A percentile compares a stretch with the other conserved stretches of the same genome.
phyloP scores from a whole-genome alignment of 1,140 invertebrate genomes.

The Mercenaria mercenaria region DNA sequence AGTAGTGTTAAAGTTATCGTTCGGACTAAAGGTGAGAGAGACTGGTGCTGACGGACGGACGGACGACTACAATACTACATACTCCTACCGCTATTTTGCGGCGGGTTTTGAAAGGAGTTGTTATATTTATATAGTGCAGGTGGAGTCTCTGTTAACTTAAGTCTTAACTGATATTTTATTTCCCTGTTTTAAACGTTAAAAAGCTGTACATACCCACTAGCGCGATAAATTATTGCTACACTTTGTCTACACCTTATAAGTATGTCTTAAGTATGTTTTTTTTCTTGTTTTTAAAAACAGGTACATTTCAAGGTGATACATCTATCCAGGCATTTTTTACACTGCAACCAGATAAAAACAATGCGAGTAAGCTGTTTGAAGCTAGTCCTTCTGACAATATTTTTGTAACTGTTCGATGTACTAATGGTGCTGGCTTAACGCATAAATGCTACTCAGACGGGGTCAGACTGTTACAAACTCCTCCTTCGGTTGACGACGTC shows the following conservation, averaged over 20 bases:
- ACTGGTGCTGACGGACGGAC: neutral
- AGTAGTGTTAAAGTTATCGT: neutral
- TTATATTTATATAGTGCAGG: neutral
- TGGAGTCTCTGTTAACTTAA: neutral
- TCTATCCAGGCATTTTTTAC: neutral
- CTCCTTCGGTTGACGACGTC: neutral
- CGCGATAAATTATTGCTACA: too few relatives aligned
- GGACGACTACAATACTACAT: neutral
- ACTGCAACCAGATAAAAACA: neutral
- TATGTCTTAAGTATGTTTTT: too few relatives aligned
- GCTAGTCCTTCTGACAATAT: neutral
- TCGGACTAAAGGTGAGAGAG: neutral
- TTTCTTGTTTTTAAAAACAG: too few relatives aligned
- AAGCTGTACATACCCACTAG: too few relatives aligned
- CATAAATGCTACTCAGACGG: neutral
- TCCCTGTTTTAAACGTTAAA: neutral
- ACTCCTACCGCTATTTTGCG: neutral
- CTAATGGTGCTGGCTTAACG: neutral
- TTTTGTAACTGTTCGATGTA: slow-evolving; percentile 11
- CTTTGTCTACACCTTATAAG: neutral
- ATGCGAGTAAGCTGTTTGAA: neutral
- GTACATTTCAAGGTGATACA: neutral
- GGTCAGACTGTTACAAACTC: neutral
- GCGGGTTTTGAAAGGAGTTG: neutral
- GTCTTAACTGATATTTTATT: neutral